phyloP scores from a whole-genome alignment of 2,888 invertebrate genomes.

The Rosalia funebris region DNA sequence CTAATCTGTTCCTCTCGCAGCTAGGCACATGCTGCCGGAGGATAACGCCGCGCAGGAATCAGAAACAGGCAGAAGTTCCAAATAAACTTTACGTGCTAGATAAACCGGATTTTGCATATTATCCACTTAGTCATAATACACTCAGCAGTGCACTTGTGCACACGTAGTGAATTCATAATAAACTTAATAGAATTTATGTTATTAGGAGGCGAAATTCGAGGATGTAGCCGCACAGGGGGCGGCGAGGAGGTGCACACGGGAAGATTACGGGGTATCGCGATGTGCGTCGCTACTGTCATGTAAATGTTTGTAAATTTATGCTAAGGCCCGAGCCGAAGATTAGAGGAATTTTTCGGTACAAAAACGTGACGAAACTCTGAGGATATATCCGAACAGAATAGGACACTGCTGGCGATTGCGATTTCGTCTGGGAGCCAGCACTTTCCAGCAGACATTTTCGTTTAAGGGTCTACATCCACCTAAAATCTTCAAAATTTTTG shows the following conservation, averaged over 20 bases:
- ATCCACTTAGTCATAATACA: slow-evolving; percentile 39
- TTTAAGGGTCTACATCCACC: too few relatives aligned
- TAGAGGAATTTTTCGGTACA: background rate
- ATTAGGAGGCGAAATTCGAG: slow-evolving; percentile 17
- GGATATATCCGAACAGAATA: too few relatives aligned
- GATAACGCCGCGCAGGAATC: slow-evolving; percentile 25
- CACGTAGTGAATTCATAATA: slow-evolving; percentile 28
- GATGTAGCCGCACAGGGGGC: background rate
- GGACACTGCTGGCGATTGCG: too few relatives aligned
- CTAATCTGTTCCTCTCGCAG: slow-evolving; percentile 9
- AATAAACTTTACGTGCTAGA: slow-evolving; percentile 32
- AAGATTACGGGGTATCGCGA: background rate
- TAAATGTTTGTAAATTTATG: background rate
- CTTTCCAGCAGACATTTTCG: too few relatives aligned
- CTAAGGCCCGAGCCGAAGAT: background rate
- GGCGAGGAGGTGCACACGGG: background rate
- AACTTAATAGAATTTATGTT: slow-evolving; percentile 23
- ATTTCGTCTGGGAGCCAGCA: too few relatives aligned
- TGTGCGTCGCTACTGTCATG: background rate
- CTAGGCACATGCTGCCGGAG: slow-evolving; percentile 21
- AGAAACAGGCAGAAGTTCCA: slow-evolving; percentile 23
- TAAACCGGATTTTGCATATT: slow-evolving; percentile 40
- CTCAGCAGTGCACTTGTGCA: slow-evolving; percentile 36
- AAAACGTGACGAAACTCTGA: background rate
- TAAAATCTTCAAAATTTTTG: too few relatives aligned